These are phyloP conservation scores for Neoniphon sammara DNA, from an alignment of 2,797 vertebrate species.

Conservation along the genomic window DNA sequence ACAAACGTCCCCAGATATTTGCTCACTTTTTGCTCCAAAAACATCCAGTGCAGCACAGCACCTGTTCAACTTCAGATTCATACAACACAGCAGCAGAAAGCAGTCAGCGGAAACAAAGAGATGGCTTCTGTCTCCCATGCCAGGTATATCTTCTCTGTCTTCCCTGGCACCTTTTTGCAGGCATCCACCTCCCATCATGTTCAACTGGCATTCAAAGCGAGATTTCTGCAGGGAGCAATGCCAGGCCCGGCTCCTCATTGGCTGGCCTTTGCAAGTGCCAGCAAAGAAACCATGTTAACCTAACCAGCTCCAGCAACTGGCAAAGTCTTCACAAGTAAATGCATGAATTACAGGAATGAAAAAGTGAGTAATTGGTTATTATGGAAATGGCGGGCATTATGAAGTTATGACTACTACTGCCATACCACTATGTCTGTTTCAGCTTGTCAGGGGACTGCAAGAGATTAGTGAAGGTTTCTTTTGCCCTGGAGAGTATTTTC, in stretches of 20 bases:
- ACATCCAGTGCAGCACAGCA: slow-evolving; percentile 47
- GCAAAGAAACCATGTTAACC: slow-evolving; percentile 51
- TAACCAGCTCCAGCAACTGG: slow-evolving; percentile 22
- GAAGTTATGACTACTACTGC: background rate
- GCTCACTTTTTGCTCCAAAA: slow-evolving; percentile 47
- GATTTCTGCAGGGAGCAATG: slow-evolving; percentile 46
- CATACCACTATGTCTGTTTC: slow-evolving; percentile 1
- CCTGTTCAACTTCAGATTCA: slow-evolving; percentile 63
- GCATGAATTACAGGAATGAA: slow-evolving; percentile 47
- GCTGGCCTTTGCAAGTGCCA: slow-evolving; percentile 49
- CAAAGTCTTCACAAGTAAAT: slow-evolving; percentile 36
- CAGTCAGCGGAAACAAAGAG: slow-evolving; percentile 45
- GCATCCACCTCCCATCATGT: slow-evolving; percentile 63
- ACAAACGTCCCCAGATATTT: slow-evolving; percentile 33
- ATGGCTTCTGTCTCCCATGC: slow-evolving; percentile 43
- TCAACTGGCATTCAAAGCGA: slow-evolving; percentile 56
- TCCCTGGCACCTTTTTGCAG: slow-evolving; percentile 53
- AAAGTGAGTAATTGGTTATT: slow-evolving; percentile 33
- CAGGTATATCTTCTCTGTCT: slow-evolving; percentile 54
- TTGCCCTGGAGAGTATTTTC: background rate
- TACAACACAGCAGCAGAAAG: slow-evolving; percentile 41
- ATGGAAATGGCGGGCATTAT: slow-evolving; percentile 20
- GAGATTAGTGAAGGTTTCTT: background rate
- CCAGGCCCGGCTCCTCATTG: slow-evolving; percentile 59
- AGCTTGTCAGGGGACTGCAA: background rate